phyloP scores from a whole-genome alignment of 2,797 vertebrate genomes.

The Pterois miles region DNA sequence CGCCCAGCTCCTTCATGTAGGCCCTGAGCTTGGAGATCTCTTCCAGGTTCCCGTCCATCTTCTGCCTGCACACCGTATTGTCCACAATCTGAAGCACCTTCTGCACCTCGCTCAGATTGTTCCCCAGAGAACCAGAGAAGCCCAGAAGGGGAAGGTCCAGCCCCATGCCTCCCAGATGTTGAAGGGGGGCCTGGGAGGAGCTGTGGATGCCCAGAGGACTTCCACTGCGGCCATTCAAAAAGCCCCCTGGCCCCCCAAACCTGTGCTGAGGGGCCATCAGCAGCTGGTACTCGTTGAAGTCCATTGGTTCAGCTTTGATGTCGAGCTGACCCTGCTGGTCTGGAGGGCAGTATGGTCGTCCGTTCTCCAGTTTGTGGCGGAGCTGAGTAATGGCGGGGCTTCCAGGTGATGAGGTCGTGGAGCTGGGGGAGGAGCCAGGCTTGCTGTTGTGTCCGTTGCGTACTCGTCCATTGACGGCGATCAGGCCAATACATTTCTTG shows the following conservation, averaged over 20 bases:
- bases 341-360: slow-evolving; percentile 87
- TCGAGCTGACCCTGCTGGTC: slow-evolving; percentile 89
- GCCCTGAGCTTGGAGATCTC: slow-evolving; percentile 94
- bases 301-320: slow-evolving; percentile 94
- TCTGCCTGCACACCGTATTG: slow-evolving; percentile 94
- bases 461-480: slow-evolving; percentile 92
- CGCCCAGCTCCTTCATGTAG: slow-evolving; percentile 94
- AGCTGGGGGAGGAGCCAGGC: slow-evolving; percentile 93
- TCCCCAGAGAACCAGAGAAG: slow-evolving; percentile 84
- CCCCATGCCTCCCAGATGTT: slow-evolving; percentile 89
- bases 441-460: slow-evolving; percentile 87
- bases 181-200: slow-evolving; percentile 91
- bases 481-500: slow-evolving; percentile 96
- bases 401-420: slow-evolving; percentile 92
- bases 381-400: slow-evolving; percentile 93
- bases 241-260: slow-evolving; percentile 87
- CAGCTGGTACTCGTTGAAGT: slow-evolving; percentile 94
- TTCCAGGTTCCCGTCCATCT: slow-evolving; percentile 92
- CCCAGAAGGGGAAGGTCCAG: slow-evolving; percentile 89
- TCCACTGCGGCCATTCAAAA: slow-evolving; percentile 89
- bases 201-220: slow-evolving; percentile 89
- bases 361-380: slow-evolving; percentile 95
- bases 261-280: slow-evolving; percentile 89
- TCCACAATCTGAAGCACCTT: slow-evolving; percentile 98
- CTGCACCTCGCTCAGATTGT: slow-evolving; percentile 94